Percentiles rank a stretch among this genome's conserved stretches.
Conservation (phyloP, 2,888 invertebrate genomes). For the Ormyrus rosae region DNA sequence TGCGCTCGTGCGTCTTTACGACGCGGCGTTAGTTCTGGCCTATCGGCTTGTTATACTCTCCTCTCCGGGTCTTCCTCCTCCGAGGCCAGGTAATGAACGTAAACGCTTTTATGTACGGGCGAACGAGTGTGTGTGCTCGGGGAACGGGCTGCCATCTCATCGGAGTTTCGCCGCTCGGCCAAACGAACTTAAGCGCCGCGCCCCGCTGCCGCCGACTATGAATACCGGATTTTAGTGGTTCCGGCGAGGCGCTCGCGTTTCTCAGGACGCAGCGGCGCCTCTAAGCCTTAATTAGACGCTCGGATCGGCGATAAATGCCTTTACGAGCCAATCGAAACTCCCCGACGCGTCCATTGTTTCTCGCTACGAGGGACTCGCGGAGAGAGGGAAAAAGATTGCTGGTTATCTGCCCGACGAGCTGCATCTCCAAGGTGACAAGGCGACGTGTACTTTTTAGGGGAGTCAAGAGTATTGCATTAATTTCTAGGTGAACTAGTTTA, state of each 20-base stretch:
- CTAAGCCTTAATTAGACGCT: conserved; percentile 60
- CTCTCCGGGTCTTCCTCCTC: neutral
- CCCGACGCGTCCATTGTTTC: neutral
- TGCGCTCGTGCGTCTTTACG: conserved; percentile 12
- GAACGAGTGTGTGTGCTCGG: conserved; percentile 37
- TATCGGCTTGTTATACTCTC: conserved; percentile 13
- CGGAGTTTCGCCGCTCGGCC: conserved; percentile 3
- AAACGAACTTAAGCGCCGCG: conserved; percentile 61
- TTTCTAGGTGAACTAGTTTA: too few species aligned
- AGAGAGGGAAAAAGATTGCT: too few species aligned
- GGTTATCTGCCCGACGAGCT: too few species aligned
- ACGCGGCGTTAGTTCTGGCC: neutral
- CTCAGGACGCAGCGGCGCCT: neutral
- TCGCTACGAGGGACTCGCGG: too few species aligned
- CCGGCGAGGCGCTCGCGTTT: conserved; percentile 17
- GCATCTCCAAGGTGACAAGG: too few species aligned
- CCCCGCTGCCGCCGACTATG: conserved; percentile 56
- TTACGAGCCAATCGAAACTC: conserved; percentile 52
- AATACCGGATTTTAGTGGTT: conserved; percentile 65
- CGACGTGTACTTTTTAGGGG: too few species aligned
- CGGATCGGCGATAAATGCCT: conserved; percentile 56
- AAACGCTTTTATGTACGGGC: conserved; percentile 53
- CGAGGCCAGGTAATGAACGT: conserved; percentile 44
- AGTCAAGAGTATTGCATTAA: too few species aligned
- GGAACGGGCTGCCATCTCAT: conserved; percentile 5